These are phyloP conservation scores for Amphipoea lucens DNA, from an alignment of 2,888 invertebrate genomes.

Conservation along the genomic window DNA sequence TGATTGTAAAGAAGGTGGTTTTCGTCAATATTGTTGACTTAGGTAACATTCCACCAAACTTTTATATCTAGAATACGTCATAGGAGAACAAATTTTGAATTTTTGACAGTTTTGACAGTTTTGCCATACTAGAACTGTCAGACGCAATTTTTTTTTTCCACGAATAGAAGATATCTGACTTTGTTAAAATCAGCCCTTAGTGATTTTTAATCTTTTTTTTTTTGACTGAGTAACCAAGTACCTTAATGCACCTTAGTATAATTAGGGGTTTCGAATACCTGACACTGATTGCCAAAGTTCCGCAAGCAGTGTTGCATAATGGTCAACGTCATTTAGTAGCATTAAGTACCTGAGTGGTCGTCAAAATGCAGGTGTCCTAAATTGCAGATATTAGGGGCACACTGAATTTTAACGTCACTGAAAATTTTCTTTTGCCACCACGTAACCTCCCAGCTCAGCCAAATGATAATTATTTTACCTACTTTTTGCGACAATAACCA, in stretches of 20 bases:
- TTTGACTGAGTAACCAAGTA: neutral
- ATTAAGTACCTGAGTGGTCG: conserved; percentile 11
- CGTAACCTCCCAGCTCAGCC: neutral
- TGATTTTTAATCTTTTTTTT: neutral
- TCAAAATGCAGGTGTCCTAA: conserved; percentile 27
- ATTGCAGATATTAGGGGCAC: conserved; percentile 19
- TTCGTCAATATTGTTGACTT: neutral
- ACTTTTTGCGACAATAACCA: too few relatives aligned
- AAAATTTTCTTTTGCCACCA: neutral
- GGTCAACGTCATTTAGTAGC: conserved; percentile 18
- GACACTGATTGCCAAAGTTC: neutral
- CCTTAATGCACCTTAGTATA: neutral
- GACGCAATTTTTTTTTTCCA: neutral
- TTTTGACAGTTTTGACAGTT: too few relatives aligned
- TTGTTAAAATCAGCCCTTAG: neutral
- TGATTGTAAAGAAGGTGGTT: neutral
- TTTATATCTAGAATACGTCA: too few relatives aligned
- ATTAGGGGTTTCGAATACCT: neutral
- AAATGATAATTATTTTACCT: neutral
- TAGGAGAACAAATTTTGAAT: too few relatives aligned
- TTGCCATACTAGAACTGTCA: neutral
- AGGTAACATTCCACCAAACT: too few relatives aligned
- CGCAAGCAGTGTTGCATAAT: conserved; percentile 23
- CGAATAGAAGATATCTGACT: too few relatives aligned
- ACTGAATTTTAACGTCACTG: neutral